Evolutionary conservation across 53 echinoderm and acorn worm species (phyloP), one percentile per base, ranked within the genome.

Genomic region (Glandiceps talaboti): DNA sequence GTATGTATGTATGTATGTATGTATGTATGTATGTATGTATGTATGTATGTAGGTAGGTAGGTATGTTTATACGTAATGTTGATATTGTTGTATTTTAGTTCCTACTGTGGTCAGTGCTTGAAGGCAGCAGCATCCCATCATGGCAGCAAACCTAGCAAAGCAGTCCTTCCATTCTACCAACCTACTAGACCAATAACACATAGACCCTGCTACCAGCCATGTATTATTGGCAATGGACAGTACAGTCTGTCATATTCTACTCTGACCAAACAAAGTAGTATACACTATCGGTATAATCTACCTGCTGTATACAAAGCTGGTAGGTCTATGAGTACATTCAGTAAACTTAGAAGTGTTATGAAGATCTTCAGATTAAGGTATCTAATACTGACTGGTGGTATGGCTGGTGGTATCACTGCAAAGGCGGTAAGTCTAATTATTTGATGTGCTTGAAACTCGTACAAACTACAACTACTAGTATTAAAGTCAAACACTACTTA

Each of bases 301-400:
- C 64, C 64, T 12, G 64, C 20, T 20, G 64, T 45, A 6, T 45
- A 45, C 64, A 45, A 45, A 45, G 64, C 64, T 45, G 6, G 6
- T 20, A 45, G 64, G 20, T 45, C 64, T 45, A 20, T 45, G 6
- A 45, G 64, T 20, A 45, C 64, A 12, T 20, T 45, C 64, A 6
- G 64, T 12, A 45, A 20, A 45, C 64, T 45, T 6, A 45, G 6
- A 6, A 45, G 64, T 20, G 6, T 45, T 45, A 45, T 45, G 64
- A 45, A 32, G 26, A 31, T 94, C 1, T 78, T 94, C 76, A 90
- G 80, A 86, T 88, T 97, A 28, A 82, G 97, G 32, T 97, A 97
- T 81, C 73, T 97, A 10, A 90, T 97, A 73, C 87, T 97, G 73
- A 92, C 92, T 14, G 89, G 89, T 26, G 97, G 92, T 26, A 84